phyloP scores from a whole-genome alignment of 92 coral and sea anemone species.

The Phenganax subtilis region DNA sequence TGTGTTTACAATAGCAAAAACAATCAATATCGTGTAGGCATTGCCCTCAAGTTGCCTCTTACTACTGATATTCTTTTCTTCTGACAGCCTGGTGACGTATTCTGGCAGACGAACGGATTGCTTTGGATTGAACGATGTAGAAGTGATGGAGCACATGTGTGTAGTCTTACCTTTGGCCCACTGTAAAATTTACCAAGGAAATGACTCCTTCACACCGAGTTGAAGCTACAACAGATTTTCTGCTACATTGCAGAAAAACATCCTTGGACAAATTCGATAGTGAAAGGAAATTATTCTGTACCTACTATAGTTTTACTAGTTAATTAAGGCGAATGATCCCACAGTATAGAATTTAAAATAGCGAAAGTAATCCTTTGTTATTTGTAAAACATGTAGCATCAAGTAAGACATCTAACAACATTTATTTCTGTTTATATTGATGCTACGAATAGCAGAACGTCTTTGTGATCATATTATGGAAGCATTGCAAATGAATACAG shows the following conservation, averaged over 20 bases:
- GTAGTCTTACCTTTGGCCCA: slow-evolving; percentile 53
- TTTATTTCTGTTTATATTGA: not conserved
- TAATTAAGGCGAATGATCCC: not conserved
- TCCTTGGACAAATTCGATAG: slow-evolving; percentile 41
- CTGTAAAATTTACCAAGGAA: slow-evolving; percentile 54
- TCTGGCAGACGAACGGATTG: slow-evolving; percentile 46
- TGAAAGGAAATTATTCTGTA: not conserved
- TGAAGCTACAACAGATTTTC: slow-evolving; percentile 49
- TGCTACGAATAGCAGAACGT: slow-evolving; percentile 37
- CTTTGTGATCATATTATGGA: slow-evolving; percentile 51
- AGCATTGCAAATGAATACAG: slow-evolving; percentile 33
- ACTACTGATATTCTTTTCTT: not conserved
- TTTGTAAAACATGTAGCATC: too few species aligned
- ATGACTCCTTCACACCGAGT: slow-evolving; percentile 57
- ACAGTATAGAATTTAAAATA: too few species aligned
- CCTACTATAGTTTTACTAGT: too few species aligned
- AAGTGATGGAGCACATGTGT: slow-evolving; percentile 57
- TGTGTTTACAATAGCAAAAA: too few species aligned
- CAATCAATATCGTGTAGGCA: too few species aligned
- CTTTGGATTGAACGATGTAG: slow-evolving; percentile 55
- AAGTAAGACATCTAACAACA: not conserved
- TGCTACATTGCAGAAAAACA: slow-evolving; percentile 50
- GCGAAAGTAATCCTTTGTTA: too few species aligned
- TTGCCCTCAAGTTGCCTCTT: not conserved
- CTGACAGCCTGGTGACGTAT: slow-evolving; percentile 28